Conservation (phyloP, 2,888 invertebrate genomes). For the Spisula subtruncata region DNA sequence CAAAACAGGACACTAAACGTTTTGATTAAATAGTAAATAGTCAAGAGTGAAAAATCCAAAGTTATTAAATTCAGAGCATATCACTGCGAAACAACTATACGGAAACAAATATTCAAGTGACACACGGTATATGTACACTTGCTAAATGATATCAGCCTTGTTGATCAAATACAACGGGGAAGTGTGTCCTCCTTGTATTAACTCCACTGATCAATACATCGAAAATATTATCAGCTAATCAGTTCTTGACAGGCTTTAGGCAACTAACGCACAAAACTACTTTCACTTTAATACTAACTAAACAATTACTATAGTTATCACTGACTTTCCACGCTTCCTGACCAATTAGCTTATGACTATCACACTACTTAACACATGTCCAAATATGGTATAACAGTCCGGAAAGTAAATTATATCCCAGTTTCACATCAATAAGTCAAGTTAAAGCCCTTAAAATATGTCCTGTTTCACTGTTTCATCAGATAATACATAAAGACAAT, state of each 20-base stretch:
- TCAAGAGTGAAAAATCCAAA: constrained; percentile 27
- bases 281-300: constrained; percentile 39
- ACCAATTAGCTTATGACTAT: constrained; percentile 44
- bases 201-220: constrained; percentile 62
- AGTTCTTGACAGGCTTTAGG: constrained; percentile 59
- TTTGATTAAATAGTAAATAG: constrained; percentile 45
- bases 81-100: constrained; percentile 17
- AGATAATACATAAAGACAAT: constrained; percentile 52
- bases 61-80: constrained; percentile 23
- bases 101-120: constrained; percentile 47
- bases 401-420: constrained; percentile 40
- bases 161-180: constrained; percentile 52
- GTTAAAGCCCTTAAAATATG: constrained; percentile 51
- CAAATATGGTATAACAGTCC: constrained; percentile 46
- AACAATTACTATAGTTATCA: constrained; percentile 46
- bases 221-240: constrained; percentile 68
- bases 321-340: constrained; percentile 55
- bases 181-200: constrained; percentile 60
- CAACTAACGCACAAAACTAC: constrained; percentile 33
- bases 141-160: constrained; percentile 48
- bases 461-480: constrained; percentile 43
- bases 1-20: constrained; percentile 21
- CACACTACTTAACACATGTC: constrained; percentile 52
- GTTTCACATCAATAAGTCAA: constrained; percentile 52
- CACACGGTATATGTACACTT: constrained; percentile 45